Base-by-base conservation (phyloP, 1,140 invertebrate genomes). In the Schmidtea mediterranea region DNA sequence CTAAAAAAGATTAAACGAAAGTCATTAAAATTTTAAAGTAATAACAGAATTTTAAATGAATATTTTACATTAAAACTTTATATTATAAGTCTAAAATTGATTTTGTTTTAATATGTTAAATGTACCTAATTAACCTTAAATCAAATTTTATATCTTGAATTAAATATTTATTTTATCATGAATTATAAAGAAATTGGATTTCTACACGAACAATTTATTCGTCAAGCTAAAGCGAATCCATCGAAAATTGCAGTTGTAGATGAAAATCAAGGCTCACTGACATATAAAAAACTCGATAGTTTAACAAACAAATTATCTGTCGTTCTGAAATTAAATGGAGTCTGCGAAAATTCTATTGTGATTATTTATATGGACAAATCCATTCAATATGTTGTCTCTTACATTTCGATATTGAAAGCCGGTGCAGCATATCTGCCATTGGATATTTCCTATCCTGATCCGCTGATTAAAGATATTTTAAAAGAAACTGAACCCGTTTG, bases 381-480 rank as follows among this genome's bases (percentile, higher is more conserved):
- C 46, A 54, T 66, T 1, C 60, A 67, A 41, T 68, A 61, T 49
- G 56, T 58, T 9, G 51, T 67, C n/a, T 52, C 62, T 21, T 70
- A 71, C 49, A 68, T 72, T 50, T 63, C 64, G 13, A 67, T 68
- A 36, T 56, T 71, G 2, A 69, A 69, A 60, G 65, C 69, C 23
- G 66, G 68, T 26, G 63, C 59, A 5, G 67, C 66, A 8, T 70
- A 70, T 55, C 47, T 71, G 10, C 67, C 66, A 0, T 47, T 71
- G 5, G 69, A 71, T 54, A 59, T 69, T 22, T 61, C 65, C 1
- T 71, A 70, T 51, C 70, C 70, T 12, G 40, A 56, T 5, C 46
- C 54, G n/a, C 51, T 68, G 46, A 51, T 68, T 2, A 52, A 58
- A 18, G 57, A 58, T 10, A 59, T 68, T n/a, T 50, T 68, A 5